phyloP scores from a whole-genome alignment of 92 coral and sea anemone genomes.

The Meandrina meandrites region DNA sequence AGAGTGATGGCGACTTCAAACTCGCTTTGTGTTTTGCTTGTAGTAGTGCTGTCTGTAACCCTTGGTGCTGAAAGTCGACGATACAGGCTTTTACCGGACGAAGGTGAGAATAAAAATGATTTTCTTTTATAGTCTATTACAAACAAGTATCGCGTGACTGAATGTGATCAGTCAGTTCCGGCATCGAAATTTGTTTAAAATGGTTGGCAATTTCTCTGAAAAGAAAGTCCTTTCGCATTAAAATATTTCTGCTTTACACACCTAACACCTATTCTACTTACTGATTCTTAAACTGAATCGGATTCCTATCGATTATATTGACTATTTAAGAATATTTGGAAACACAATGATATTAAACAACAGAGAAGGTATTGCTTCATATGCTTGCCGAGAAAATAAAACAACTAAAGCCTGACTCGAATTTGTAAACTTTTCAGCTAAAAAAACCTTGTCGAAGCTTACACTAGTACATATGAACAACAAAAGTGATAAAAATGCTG shows the following conservation, averaged over 20 bases:
- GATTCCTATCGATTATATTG: neutral
- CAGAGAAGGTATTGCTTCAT: neutral
- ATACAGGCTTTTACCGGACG: neutral
- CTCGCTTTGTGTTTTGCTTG: neutral
- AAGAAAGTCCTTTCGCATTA: neutral
- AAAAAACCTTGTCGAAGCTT: neutral
- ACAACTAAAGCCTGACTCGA: neutral
- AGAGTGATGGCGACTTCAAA: neutral
- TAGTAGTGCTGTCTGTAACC: neutral
- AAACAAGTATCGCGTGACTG: neutral
- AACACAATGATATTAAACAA: neutral
- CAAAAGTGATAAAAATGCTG: neutral
- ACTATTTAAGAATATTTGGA: neutral
- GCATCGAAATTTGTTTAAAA: neutral
- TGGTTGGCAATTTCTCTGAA: neutral
- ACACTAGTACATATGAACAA: neutral
- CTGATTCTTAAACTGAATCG: neutral
- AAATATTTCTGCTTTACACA: neutral
- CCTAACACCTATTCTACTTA: neutral
- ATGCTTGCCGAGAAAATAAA: neutral
- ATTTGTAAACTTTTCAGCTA: neutral
- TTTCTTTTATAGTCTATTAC: neutral
- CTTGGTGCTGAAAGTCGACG: slow-evolving; percentile 6
- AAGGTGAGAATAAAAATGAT: slow-evolving; percentile 16
- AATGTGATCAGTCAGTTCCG: neutral